Conservation (phyloP, 2,888 invertebrate species). For the Brachyopa scutellaris region DNA sequence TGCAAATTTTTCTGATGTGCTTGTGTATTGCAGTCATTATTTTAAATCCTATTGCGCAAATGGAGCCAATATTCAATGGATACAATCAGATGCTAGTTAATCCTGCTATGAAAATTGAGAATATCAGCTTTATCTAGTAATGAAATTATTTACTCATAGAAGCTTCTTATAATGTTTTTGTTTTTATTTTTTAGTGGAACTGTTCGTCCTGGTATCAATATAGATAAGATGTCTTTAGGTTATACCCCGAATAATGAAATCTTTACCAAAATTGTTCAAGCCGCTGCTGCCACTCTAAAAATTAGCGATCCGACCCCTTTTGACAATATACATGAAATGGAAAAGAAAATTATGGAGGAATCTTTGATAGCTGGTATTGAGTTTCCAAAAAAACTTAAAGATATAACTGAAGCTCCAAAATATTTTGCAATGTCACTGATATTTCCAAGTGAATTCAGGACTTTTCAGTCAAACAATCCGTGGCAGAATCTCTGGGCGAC, state of each 20-base stretch:
- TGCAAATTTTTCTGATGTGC: not conserved
- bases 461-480: conserved; percentile 72
- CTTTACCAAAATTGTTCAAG: conserved; percentile 39
- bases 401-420: conserved; percentile 29
- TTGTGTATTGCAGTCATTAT: not conserved
- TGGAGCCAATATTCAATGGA: no score
- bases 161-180: no score
- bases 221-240: conserved; percentile 45
- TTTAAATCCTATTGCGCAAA: no score
- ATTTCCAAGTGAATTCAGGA: conserved; percentile 77
- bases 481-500: conserved; percentile 76
- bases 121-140: no score
- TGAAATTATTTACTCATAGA: no score
- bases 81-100: no score
- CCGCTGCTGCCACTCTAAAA: conserved; percentile 67
- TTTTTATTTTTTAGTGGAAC: no score
- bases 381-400: conserved; percentile 42
- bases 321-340: conserved; percentile 29
- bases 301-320: conserved; percentile 57
- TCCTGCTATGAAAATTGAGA: no score
- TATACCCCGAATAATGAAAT: conserved; percentile 73
- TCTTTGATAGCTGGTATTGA: conserved; percentile 75
- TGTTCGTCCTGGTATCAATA: not conserved
- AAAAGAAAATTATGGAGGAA: conserved; percentile 73
- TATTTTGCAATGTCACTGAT: conserved; percentile 73